A percentile compares a stretch with the other conserved stretches of the same genome.
phyloP scores from a whole-genome alignment of 2,888 invertebrate genomes.

The Schizaphis graminum region DNA sequence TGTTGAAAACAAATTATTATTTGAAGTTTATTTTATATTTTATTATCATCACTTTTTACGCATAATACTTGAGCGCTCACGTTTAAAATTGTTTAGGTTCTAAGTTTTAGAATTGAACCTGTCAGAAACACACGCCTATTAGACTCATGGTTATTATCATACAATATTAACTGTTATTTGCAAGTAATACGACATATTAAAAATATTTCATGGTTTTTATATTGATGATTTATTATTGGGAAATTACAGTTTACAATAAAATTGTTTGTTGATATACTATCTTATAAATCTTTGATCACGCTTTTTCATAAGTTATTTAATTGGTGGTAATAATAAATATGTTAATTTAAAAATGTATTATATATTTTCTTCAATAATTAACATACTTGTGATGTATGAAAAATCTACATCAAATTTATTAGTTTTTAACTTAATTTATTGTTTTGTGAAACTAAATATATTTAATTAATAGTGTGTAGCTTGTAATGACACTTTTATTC shows the following conservation, averaged over 20 bases:
- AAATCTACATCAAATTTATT: background rate
- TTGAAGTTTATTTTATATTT: background rate
- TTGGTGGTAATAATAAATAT: background rate
- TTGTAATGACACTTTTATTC: background rate
- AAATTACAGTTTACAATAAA: background rate
- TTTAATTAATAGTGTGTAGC: background rate
- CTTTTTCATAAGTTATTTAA: background rate
- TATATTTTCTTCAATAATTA: background rate
- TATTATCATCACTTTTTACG: background rate
- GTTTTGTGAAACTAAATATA: no score
- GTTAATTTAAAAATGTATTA: background rate
- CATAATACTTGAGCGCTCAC: background rate
- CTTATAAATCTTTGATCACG: background rate
- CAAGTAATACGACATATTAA: background rate
- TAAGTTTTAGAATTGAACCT: background rate
- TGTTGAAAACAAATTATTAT: slow-evolving; percentile 1
- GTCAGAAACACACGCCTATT: background rate
- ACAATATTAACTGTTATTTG: background rate
- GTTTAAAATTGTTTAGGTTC: background rate
- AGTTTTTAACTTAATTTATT: background rate
- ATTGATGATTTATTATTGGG: background rate
- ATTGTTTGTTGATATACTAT: background rate
- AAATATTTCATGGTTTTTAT: background rate
- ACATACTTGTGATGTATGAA: background rate
- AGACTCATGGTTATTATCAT: background rate